Base-by-base conservation (phyloP, 2,113 vertebrate genomes). In the Gallinago undulata region DNA sequence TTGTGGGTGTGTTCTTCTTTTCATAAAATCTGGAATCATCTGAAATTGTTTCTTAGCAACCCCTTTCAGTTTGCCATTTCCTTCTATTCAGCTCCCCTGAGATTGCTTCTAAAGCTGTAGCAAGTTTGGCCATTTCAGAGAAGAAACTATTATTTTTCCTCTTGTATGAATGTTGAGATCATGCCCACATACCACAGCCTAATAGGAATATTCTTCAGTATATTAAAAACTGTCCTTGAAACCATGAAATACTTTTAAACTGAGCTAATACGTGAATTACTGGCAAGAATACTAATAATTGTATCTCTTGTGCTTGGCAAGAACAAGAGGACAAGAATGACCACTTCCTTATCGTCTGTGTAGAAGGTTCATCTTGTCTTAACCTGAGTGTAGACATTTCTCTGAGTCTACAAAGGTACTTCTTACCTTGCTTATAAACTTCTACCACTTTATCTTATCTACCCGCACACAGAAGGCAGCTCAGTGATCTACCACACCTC, bases 11-110 rank as follows among this genome's bases (percentile, higher is more conserved):
- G 56, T 74, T 25, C 5, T 66, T 89, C 31, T 64, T 56, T 60
- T 39, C 18, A 19, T 63, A 70, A 79, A 87, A 85, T 88, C 56
- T 90, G 60, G 41, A 81, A 89, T 66, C 31, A 92, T 93, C 76
- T 75, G 73, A 87, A 87, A 90, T 94, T 64, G 92, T 93, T 94
- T 89, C 93, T 94, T 94, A 95, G 94, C 95, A 97, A 95, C 80
- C 39, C 39, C 39, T 76, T 91, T 78, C 78, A 78, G 37, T 78
- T 90, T 88, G 51, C 66, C 56, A 47, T 75, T 92, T 88, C 72
- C 76, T 92, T 89, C 60, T 78, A 84, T 90, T 92, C 64, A 84
- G 62, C 17, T 93, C 69, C 66, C 48, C 27, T 41, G 76, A 78
- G 76, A 73, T 33, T 31, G 33, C 19, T 94, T 94, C 73, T 84